Evolutionary conservation across 2,113 vertebrate genomes (phyloP), one percentile per base, ranked within the genome.

Genomic region (Heliornis fulica): DNA sequence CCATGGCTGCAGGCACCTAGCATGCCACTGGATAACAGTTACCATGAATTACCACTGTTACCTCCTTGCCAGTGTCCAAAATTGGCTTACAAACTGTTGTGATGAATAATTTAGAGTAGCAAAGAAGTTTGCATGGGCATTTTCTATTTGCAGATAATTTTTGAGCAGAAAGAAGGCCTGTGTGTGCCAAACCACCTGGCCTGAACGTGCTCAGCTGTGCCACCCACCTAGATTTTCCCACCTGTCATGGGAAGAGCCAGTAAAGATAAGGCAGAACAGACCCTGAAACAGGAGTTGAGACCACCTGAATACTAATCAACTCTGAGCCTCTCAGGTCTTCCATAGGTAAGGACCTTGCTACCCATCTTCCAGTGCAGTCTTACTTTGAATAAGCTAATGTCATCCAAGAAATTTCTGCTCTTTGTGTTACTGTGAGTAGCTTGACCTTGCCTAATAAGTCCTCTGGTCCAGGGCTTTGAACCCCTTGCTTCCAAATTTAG

Each of bases 91-190:
- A 91, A 93, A 94, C 40, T 3, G 14, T 54, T 90, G 14, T 0
- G 7, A 75, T 90, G 66, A 88, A 93, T 95, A 93, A 96, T 94
- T 95, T 46, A 90, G 59, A 77, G 64, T 13, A 77, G 66, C 66
- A 86, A 95, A 94, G 32, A 59, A 36, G 41, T 76, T 43, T 65
- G 66, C 51, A 87, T 85, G 51, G 18, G 20, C 28, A 48, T 36
- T 89, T 68, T 16, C 38, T 54, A 26, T 90, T 74, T 80, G 57
- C 16, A 54, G 66, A 28, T n/a, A 53, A 76, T 72, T 89, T 69
- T 45, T 13, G 18, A 89, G 63, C 59, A 77, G 59, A 80, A 89
- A 77, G 70, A 76, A 82, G 71, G 48, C 28, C 23, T 8, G 3
- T 13, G 57, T 54, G 25, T 74, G 66, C 75, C 94, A 69, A 79